Conservation (phyloP, 2,113 vertebrate genomes). For the Mohoua ochrocephala region DNA sequence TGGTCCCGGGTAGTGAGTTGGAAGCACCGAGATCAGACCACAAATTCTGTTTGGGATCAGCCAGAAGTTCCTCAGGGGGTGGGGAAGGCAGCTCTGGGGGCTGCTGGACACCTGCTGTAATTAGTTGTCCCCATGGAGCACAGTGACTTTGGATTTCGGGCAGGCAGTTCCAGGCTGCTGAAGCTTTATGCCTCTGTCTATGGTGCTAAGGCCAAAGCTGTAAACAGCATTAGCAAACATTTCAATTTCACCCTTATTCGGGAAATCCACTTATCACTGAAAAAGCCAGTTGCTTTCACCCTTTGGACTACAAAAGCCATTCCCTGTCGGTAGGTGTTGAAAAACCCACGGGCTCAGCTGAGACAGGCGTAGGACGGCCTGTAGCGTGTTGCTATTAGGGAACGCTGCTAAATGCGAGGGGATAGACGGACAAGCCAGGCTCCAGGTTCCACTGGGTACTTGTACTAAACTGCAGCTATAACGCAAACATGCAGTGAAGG, state of each 20-base stretch:
- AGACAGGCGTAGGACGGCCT: not conserved
- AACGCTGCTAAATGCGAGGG: not conserved
- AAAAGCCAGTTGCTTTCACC: not conserved
- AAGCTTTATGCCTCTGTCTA: not conserved
- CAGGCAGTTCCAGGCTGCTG: not conserved
- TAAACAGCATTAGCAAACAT: not conserved
- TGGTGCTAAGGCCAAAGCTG: not conserved
- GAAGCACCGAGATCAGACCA: not conserved
- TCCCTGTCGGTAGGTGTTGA: not conserved
- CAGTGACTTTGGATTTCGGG: not conserved
- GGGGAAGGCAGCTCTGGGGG: not conserved
- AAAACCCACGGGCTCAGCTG: not conserved
- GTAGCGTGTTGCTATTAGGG: fast-evolving
- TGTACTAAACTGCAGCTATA: not conserved
- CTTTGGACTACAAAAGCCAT: not conserved
- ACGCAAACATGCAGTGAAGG: not conserved
- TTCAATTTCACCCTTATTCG: not conserved
- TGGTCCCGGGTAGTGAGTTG: not conserved
- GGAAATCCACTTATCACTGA: not conserved
- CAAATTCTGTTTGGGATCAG: not conserved
- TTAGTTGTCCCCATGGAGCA: not conserved
- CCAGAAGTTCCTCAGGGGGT: not conserved
- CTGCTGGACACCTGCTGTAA: not conserved
- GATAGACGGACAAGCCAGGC: not conserved
- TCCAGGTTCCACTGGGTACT: not conserved